Conservation (phyloP, 2,888 invertebrate species). For the Apamea crenata region DNA sequence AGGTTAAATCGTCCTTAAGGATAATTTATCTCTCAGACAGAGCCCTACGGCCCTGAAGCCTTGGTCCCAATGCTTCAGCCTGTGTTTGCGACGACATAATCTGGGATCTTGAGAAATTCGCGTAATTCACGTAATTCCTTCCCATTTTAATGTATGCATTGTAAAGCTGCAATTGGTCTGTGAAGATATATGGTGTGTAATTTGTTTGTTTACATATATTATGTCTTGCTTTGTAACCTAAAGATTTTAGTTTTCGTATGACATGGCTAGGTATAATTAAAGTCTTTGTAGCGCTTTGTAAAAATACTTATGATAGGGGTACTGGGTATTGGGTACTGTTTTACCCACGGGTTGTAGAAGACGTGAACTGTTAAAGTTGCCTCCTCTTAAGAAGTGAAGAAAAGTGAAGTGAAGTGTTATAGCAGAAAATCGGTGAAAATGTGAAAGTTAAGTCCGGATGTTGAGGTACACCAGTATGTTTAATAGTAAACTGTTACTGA, state of each 20-base stretch:
- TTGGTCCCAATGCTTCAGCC: conserved; percentile 36
- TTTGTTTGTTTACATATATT: conserved; percentile 16
- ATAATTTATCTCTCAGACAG: conserved; percentile 69
- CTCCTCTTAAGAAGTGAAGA: neutral
- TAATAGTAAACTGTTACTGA: neutral
- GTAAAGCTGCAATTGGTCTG: conserved; percentile 39
- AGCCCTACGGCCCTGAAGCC: conserved; percentile 48
- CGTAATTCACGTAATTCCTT: conserved; percentile 55
- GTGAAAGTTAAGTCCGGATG: neutral
- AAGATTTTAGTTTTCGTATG: neutral
- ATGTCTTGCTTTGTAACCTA: neutral
- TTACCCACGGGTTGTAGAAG: neutral
- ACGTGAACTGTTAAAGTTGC: neutral
- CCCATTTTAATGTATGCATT: conserved; percentile 52
- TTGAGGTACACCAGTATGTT: neutral
- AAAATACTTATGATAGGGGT: neutral
- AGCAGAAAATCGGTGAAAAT: neutral
- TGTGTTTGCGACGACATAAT: conserved; percentile 60
- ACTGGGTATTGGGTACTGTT: too few species aligned
- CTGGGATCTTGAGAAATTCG: conserved; percentile 65
- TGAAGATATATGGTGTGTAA: conserved; percentile 8
- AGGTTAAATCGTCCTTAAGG: conserved; percentile 68
- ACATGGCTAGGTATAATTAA: neutral
- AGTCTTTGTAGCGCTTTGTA: neutral
- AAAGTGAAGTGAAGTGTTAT: neutral